These are phyloP conservation scores for Abrostola triplasia DNA, from an alignment of 2,888 invertebrate genomes.

Conservation along the genomic window DNA sequence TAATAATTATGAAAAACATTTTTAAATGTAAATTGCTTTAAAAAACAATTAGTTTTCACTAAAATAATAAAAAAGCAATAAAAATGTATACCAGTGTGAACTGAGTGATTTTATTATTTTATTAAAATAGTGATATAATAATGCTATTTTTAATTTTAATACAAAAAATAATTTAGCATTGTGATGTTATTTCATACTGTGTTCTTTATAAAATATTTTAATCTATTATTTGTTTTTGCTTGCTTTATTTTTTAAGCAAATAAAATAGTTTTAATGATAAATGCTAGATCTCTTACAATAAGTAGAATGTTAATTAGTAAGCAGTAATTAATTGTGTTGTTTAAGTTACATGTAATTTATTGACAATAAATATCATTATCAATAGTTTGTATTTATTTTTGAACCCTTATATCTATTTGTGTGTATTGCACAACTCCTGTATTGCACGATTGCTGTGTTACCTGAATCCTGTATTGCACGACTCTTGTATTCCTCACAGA, in stretches of 20 bases:
- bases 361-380: slow-evolving; percentile 35
- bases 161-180: too few relatives aligned
- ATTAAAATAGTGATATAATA: neutral
- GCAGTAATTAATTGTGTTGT: neutral
- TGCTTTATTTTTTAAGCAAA: neutral
- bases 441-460: too few relatives aligned
- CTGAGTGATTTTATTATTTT: neutral
- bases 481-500: too few relatives aligned
- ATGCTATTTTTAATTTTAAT: neutral
- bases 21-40: too few relatives aligned
- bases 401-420: neutral
- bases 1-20: too few relatives aligned
- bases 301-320: slow-evolving; percentile 13
- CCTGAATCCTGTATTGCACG: too few relatives aligned
- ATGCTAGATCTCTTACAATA: slow-evolving; percentile 46
- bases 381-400: neutral
- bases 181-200: neutral
- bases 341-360: slow-evolving; percentile 40
- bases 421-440: too few relatives aligned
- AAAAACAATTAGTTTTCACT: too few relatives aligned
- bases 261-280: slow-evolving; percentile 15
- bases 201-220: neutral
- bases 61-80: too few relatives aligned
- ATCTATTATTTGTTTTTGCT: neutral
- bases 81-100: too few relatives aligned